Base-by-base conservation (phyloP, 2,888 invertebrate genomes). In the Eledone cirrhosa region DNA sequence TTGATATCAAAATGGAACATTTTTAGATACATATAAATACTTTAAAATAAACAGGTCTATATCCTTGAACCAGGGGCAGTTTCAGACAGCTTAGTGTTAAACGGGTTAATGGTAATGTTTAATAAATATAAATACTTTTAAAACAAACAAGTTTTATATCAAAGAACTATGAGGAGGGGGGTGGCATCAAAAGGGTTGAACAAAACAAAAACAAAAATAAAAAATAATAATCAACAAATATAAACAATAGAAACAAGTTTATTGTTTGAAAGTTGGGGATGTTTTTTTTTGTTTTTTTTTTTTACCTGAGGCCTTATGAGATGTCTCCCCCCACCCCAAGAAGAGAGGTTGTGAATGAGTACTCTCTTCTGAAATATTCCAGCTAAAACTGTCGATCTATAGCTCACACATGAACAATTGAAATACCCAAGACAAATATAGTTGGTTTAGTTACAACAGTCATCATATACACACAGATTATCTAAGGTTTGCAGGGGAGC, bases 241-340 rank as follows among this genome's bases (percentile, higher is more conserved):
- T 27, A 13, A 65, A 65, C 65, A 65, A 65, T 65, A n/a, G 65
- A 65, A 65, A 65, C 65, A 65, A 65, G 13, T 65, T 65, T 65
- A 65, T 65, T 65, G 65, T 65, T 65, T 65, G 65, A 65, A 65
- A 65, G 65, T 65, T 65, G 65, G 27, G 27, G 65, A 13, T 65
- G 65, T 27, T 65, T 24, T 65, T 27, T 65, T 22, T 65, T 65
- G 24, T 65, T 24, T 19, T 0, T 65, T n/a, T 65, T n/a, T 65
- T 65, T 65, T 65, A 65, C n/a, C 65, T 65, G 65, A 65, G 65
- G 65, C 65, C 65, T 65, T 65, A 65, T 65, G 65, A 65, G 65
- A 65, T 65, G 65, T 65, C 27, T n/a, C 19, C 65, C 19, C n/a
- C 27, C 65, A 65, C 65, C 19, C n/a, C n/a, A 65, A 63, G 8